A percentile compares a stretch with the other conserved stretches of the same genome.
Conservation (phyloP, 2,888 invertebrate genomes). For the Polydrusus cervinus region DNA sequence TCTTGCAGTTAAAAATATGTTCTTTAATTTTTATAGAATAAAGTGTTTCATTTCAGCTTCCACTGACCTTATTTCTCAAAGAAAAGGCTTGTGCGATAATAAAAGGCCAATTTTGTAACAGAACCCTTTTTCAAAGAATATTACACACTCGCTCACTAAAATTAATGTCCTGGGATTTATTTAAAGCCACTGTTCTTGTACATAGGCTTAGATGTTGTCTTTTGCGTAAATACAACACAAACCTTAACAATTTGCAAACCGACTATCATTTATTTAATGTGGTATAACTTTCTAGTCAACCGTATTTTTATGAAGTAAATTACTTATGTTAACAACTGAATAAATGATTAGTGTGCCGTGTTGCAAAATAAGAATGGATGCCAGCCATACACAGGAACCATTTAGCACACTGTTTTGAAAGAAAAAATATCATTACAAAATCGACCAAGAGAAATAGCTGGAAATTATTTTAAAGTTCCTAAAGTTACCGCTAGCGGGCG, state of each 20-base stretch:
- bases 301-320: not conserved
- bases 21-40: not conserved
- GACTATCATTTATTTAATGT: not conserved
- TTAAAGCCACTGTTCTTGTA: conserved; percentile 7
- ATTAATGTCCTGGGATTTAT: conserved; percentile 30
- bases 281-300: not conserved
- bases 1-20: not conserved
- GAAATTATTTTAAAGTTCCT: too few relatives aligned
- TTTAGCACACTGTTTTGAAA: too few relatives aligned
- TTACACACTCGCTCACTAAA: conserved; percentile 25
- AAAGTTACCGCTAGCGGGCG: too few relatives aligned
- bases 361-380: too few relatives aligned
- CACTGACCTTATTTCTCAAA: conserved; percentile 4
- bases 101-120: conserved; percentile 25
- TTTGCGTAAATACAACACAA: conserved; percentile 9
- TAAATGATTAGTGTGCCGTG: too few relatives aligned
- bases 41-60: not conserved
- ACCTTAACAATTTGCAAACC: conserved; percentile 10
- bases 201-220: conserved; percentile 11
- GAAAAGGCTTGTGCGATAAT: conserved; percentile 19
- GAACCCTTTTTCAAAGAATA: conserved; percentile 30
- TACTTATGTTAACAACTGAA: too few relatives aligned
- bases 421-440: too few relatives aligned
- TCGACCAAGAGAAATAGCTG: too few relatives aligned
- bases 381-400: too few relatives aligned